A percentile compares a stretch with the other conserved stretches of the same genome.
Evolutionary conservation across 37 sponge, comb jelly and placozoan species (phyloP).

Genomic region (Haliclona indistincta): DNA sequence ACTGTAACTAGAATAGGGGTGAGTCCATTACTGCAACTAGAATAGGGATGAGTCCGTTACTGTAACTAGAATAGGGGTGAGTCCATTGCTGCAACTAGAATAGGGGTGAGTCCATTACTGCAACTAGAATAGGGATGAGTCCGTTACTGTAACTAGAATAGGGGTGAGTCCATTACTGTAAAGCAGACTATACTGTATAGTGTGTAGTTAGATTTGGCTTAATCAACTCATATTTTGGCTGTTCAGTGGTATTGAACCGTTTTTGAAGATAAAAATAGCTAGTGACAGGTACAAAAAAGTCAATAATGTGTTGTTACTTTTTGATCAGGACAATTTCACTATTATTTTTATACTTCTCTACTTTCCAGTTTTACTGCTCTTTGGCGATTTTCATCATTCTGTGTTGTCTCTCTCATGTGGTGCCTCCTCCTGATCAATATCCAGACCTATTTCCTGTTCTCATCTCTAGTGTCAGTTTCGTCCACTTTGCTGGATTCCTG

Average conservation of each 20-base stretch:
- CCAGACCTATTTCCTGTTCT: constrained; percentile 91
- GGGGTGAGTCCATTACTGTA: no score
- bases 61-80: no score
- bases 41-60: no score
- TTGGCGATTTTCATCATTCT: neutral
- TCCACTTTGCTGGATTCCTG: constrained; percentile 63
- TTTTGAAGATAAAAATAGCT: neutral
- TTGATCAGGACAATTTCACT: neutral
- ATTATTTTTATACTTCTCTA: neutral
- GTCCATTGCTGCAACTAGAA: no score
- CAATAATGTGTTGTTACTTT: constrained; percentile 4
- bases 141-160: no score
- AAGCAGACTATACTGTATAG: no score
- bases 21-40: no score
- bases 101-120: no score
- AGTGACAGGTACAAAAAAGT: neutral
- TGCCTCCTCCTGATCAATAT: constrained; percentile 63
- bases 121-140: no score
- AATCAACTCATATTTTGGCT: no score
- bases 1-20: no score
- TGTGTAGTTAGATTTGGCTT: no score
- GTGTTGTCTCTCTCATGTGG: constrained; percentile 43
- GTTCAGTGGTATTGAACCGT: neutral
- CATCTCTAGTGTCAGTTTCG: constrained; percentile 71
- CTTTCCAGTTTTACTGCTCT: constrained; percentile 27